These are phyloP conservation scores for Muntiacus muntjak DNA, from an alignment of 2,113 vertebrate species.

Conservation along the genomic window DNA sequence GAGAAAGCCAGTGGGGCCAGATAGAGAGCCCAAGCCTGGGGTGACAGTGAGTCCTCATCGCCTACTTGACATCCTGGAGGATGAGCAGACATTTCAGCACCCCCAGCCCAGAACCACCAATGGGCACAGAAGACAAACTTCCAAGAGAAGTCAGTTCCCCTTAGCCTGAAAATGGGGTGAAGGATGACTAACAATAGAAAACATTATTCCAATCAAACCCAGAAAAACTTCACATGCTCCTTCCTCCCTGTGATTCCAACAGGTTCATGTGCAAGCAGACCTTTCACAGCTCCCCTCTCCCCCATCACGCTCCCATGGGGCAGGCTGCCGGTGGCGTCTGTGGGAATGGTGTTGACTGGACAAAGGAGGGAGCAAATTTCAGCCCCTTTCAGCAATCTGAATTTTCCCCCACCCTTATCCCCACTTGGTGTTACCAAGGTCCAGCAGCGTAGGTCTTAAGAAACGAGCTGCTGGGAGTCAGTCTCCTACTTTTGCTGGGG, in stretches of 20 bases:
- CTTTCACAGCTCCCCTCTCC: neutral
- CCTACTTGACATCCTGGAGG: too few relatives aligned
- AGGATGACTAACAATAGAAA: rapidly evolving
- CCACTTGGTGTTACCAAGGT: neutral
- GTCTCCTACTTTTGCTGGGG: neutral
- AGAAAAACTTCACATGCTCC: neutral
- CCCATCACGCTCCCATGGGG: rapidly evolving
- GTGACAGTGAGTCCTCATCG: neutral
- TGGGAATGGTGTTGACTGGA: too few relatives aligned
- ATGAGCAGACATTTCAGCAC: rapidly evolving
- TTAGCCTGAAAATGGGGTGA: neutral
- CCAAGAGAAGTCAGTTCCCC: too few relatives aligned
- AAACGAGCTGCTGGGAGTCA: too few relatives aligned
- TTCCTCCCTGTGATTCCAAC: neutral
- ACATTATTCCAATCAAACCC: neutral
- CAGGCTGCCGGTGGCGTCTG: neutral
- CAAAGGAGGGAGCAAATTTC: neutral
- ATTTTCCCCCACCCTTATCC: rapidly evolving
- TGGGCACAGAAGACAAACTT: neutral
- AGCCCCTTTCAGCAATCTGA: neutral
- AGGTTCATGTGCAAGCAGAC: neutral
- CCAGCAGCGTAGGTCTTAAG: neutral
- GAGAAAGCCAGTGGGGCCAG: neutral
- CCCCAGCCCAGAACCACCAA: neutral
- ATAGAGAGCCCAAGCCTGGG: too few relatives aligned